Base-by-base conservation (phyloP, 2,888 invertebrate genomes). In the Caenorhabditis sp. region DNA sequence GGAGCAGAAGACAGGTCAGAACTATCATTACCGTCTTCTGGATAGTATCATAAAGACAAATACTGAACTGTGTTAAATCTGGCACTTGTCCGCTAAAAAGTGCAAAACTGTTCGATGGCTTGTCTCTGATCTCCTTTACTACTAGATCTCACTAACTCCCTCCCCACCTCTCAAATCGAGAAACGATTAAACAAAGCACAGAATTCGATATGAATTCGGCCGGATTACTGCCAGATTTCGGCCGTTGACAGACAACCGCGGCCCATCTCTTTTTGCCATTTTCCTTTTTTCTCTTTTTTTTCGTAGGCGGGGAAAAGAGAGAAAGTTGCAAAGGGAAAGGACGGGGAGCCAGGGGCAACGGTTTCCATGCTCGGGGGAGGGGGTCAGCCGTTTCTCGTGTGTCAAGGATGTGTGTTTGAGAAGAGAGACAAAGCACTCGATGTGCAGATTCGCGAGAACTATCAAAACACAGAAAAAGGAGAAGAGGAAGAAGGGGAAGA, bases 191-290 rank as follows among this genome's bases (percentile, higher is more conserved):
- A 62, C 60, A 61, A 53, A 62, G 61, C 53, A 44, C 35, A 47
- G 32, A 50, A 69, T 32, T 22, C 20, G 51, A 50, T 37, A 37
- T 37, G 53, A 51, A 35, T 44, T 67, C 51, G 32, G 32, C 18
- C 58, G 58, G 76, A 76, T 67, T 76, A 76, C 58, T 76, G 60
- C 44, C 67, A 67, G 51, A 74, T 67, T 35, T 67, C 56, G 40
- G 32, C 9, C 47, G 28, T 72, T 22, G 44, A 50, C 51, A 18
- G 26, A 6, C 40, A 40, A 13, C 13, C 11, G 40, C 32, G 32
- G 9, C 32, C 2, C 40, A 13, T 40, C 11, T 40, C 37, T 40
- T 50, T 60, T 47, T 61, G 40, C 15, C 56, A 50, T 58, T 20
- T n/a, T 69, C 22, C 15, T 20, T 61, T 11, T 40, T 50, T 74